Base-by-base conservation (phyloP, 2,113 vertebrate genomes). In the Tichodroma muraria region DNA sequence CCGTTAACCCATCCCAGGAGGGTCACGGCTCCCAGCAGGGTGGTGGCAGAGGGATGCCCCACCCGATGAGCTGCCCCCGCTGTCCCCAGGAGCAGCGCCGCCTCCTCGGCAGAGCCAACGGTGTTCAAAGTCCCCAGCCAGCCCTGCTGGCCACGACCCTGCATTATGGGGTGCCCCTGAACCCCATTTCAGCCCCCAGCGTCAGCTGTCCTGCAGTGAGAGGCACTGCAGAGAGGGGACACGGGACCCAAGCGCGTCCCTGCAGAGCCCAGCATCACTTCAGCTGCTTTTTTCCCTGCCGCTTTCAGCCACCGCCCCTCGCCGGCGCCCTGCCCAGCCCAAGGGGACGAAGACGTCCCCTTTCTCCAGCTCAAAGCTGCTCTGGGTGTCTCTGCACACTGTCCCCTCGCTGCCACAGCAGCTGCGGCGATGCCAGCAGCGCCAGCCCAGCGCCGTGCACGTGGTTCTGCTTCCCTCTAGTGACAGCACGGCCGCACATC, bases 381-480 rank as follows among this genome's bases (percentile, higher is more conserved):
- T 17, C 24, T 9, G 31, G 17, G 28, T 65, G 44, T 15, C 72
- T 61, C 49, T 82, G 38, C 63, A 8, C 79, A 1, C 33, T 5
- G 59, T 54, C 52, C 52, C 60, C 31, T 27, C 0, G 3, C 47
- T 30, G 15, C 14, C 79, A 65, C 50, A 54, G 93, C 54, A 33
- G 81, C 38, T 8, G 53, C 9, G 80, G 19, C 23, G 37, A 9
- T 23, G 65, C 60, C 89, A 80, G 45, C 57, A 13, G 28, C 2
- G 45, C 72, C 33, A 15, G 31, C 25, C 8, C 71, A 31, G 63
- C 66, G 27, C 70, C 1, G 3, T 24, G 71, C 59, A 54, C 82
- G 30, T 3, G 88, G 68, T 15, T 96, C 88, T 96, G 96, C 94
- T 80, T 94, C 96, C 95, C 94, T 90, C 96, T 96, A 95, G 95